Percentiles rank a stretch among this genome's conserved stretches.
phyloP scores from a whole-genome alignment of 2,113 vertebrate genomes.

The Protobothrops flavoviridis region DNA sequence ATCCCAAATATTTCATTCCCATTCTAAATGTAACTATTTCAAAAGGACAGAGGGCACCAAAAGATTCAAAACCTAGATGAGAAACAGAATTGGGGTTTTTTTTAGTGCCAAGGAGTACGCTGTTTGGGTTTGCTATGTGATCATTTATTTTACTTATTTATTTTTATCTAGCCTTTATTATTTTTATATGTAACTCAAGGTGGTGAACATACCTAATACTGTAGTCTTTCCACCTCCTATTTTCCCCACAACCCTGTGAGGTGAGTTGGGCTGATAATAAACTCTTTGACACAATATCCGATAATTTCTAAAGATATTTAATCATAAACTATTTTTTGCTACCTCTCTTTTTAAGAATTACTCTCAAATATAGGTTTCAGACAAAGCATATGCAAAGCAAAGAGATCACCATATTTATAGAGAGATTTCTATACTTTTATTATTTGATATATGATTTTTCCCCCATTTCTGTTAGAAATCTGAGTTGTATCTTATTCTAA shows the following conservation, averaged over 20 bases:
- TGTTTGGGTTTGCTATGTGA: not conserved
- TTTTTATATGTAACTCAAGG: not conserved
- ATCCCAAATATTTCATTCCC: slow-evolving; percentile 17
- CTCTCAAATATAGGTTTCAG: not conserved
- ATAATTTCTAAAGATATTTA: not conserved
- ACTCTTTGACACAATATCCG: not conserved
- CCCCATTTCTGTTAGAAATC: fast-evolving
- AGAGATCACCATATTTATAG: not conserved
- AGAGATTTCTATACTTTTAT: not conserved
- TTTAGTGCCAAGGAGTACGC: not conserved
- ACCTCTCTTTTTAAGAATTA: not conserved
- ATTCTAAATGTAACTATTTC: not conserved
- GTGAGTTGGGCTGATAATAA: not conserved
- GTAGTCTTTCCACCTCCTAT: not conserved
- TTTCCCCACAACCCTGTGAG: not conserved
- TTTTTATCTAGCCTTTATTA: not conserved
- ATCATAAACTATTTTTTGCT: not conserved
- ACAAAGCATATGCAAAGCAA: not conserved
- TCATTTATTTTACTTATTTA: not conserved
- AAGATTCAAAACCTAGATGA: not conserved
- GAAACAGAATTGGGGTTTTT: too few species aligned
- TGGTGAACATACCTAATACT: not conserved
- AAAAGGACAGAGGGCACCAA: slow-evolving; percentile 5
- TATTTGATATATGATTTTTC: not conserved
- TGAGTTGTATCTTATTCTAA: not conserved